Base-by-base conservation (phyloP, 2,888 invertebrate genomes). In the Xylocampa areola region DNA sequence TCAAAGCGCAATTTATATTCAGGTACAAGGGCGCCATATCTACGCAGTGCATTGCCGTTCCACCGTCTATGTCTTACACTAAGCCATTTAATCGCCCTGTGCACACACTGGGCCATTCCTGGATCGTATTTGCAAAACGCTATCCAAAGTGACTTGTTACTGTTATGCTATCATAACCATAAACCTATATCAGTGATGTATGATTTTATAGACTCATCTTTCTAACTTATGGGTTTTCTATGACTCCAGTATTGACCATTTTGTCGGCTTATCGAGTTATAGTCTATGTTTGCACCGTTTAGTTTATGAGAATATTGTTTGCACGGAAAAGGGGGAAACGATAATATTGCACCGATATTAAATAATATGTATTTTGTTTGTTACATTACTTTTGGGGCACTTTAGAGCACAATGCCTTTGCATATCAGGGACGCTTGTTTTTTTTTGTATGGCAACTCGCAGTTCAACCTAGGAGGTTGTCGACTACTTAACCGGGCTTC, bases 101-200 rank as follows among this genome's bases (percentile, higher is more conserved):
- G 41, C 50, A 40, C 48, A 68, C 35, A 50, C 36, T 51, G 35
- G 29, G 23, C 50, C 17, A 52, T 48, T 50, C 41, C 50, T 35
- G 35, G n/a, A 68, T 73, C 53, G 48, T 41, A 69, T 72, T 65
- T 65, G 47, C 69, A 41, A 59, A 65, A 51, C 39, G 51, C 45
- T 51, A 43, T 39, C 40, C 44, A 39, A 6, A 50, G 30, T 41
- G 40, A 16, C 50, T 41, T 17, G 52, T 40, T 13, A 30, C 60
- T 43, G 25, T 11, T 55, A 64, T 47, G 48, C 47, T 57, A 39
- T 43, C 53, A 49, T 30, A 21, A 36, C 17, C 21, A 40, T 58
- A 33, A 30, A 59, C 50, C 45, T 7, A 19, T 52, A 61, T 30
- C 43, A 32, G 36, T 59, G 45, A 59, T 67, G 39, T 52, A 50